Evolutionary conservation across 2,888 invertebrate genomes (phyloP).

Genomic region (Parnassius mnemosyne): DNA sequence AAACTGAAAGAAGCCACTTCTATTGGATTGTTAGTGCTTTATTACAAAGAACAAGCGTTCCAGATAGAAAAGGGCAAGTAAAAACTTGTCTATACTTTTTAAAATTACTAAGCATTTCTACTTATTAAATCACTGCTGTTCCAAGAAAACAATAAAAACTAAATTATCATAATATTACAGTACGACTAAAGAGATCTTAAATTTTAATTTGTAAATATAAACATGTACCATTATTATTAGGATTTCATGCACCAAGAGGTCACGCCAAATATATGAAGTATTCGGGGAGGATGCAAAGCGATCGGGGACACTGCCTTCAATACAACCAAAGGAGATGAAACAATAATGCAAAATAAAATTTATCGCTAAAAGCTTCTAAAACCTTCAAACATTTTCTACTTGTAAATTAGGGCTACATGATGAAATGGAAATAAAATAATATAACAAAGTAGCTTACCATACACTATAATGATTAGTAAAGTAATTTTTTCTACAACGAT

Average conservation of each 20-base stretch:
- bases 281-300: slow-evolving; percentile 75
- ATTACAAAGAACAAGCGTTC: slow-evolving; percentile 67
- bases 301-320: slow-evolving; percentile 81
- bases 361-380: slow-evolving; percentile 59
- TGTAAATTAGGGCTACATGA: slow-evolving; percentile 54
- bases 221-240: slow-evolving; percentile 58
- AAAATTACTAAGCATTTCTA: slow-evolving; percentile 69
- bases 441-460: slow-evolving; percentile 64
- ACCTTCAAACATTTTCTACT: slow-evolving; percentile 44
- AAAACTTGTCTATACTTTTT: slow-evolving; percentile 38
- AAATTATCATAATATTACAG: slow-evolving; percentile 44
- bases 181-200: slow-evolving; percentile 42
- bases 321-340: slow-evolving; percentile 75
- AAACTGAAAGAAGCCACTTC: slow-evolving; percentile 66
- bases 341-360: slow-evolving; percentile 61
- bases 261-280: slow-evolving; percentile 77
- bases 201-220: slow-evolving; percentile 42
- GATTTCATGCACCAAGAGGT: slow-evolving; percentile 80
- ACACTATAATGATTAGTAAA: slow-evolving; percentile 41
- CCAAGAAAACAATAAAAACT: slow-evolving; percentile 45
- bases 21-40: slow-evolving; percentile 61
- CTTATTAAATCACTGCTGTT: slow-evolving; percentile 52
- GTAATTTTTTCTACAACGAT: slow-evolving; percentile 42
- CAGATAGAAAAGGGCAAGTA: slow-evolving; percentile 46
- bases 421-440: slow-evolving; percentile 47